Base-by-base conservation (phyloP, 2,797 vertebrate genomes). In the Rhinatrema bivittatum region DNA sequence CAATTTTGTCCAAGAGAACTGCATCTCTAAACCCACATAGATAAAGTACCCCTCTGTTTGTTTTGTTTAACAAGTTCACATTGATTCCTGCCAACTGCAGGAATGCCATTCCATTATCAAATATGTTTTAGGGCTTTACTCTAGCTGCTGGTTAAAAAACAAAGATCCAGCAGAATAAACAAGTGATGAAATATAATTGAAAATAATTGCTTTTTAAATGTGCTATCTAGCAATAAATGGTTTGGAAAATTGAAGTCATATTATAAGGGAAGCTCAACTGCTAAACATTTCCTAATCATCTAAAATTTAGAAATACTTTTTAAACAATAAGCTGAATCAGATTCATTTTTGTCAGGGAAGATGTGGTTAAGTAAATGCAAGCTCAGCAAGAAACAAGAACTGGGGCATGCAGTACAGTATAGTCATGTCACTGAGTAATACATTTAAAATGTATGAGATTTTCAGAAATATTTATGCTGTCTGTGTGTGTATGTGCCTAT, bases 121-220 rank as follows among this genome's bases (percentile, higher is more conserved):
- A 43, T 26, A 29, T 22, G 47, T 42, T 39, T 31, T 43, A 29
- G 60, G 48, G 59, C 41, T 44, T 13, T 54, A 18, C 20, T 54
- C 51, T 56, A 30, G 39, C 57, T 55, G 51, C 53, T 41, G 27
- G 51, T 11, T 48, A 30, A 39, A 21, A 37, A 36, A 18, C 19
- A 46, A 15, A 19, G 32, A 38, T 12, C 6, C 15, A 14, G 11
- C 19, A 10, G 5, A 15, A 25, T 28, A 46, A 39, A 39, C 15
- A 25, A 16, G 36, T 21, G 5, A 6, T 25, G 22, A 25, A 27
- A 34, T 28, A 18, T n/a, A n/a, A 29, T 9, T 6, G 33, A 16
- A 4, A 17, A 25, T 28, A 42, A 50, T 44, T 23, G 22, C 18
- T 25, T 36, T 30, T 11, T 28, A 10, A 32, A 39, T 24, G 43